Percentiles rank a stretch among this genome's conserved stretches.
These are phyloP conservation scores for Anas flavirostris DNA, from an alignment of 2,797 vertebrate genomes.

Conservation along the genomic window DNA sequence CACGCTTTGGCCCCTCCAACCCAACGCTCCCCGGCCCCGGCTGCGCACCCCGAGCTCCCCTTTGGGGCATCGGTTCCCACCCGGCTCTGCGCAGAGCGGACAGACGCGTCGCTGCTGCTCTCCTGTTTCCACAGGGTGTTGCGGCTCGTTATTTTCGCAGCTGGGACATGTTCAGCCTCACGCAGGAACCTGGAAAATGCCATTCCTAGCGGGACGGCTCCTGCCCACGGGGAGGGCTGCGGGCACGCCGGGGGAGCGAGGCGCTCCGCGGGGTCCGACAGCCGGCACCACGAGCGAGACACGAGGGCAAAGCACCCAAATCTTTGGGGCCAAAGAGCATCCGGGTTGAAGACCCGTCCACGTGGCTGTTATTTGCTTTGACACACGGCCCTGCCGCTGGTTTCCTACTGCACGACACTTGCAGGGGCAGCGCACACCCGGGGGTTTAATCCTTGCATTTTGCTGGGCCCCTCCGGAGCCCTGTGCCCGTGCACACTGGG, in stretches of 20 bases:
- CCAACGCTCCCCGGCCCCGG: background rate
- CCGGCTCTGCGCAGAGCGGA: constrained; percentile 34
- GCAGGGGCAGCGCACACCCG: background rate
- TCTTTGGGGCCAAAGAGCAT: background rate
- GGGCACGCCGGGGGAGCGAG: fast-evolving
- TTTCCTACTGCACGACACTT: background rate
- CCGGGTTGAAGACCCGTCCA: background rate
- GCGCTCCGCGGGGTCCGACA: background rate
- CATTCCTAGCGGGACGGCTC: constrained; percentile 23
- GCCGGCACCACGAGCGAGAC: fast-evolving
- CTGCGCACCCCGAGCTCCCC: background rate
- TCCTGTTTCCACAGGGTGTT: constrained; percentile 28
- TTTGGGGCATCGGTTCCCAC: constrained; percentile 17
- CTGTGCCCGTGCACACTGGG: background rate
- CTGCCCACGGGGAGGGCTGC: background rate
- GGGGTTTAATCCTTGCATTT: background rate
- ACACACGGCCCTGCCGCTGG: background rate
- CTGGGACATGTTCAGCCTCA: constrained; percentile 57
- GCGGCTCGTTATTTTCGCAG: constrained; percentile 49
- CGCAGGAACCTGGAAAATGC: constrained; percentile 50
- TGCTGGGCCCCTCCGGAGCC: background rate
- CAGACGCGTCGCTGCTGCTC: constrained; percentile 62
- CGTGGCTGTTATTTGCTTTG: background rate
- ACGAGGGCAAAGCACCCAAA: background rate
- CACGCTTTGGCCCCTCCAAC: background rate